A percentile compares a stretch with the other conserved stretches of the same genome.
Conservation (phyloP, 2,888 invertebrate species). For the Tetragonisca angustula region DNA sequence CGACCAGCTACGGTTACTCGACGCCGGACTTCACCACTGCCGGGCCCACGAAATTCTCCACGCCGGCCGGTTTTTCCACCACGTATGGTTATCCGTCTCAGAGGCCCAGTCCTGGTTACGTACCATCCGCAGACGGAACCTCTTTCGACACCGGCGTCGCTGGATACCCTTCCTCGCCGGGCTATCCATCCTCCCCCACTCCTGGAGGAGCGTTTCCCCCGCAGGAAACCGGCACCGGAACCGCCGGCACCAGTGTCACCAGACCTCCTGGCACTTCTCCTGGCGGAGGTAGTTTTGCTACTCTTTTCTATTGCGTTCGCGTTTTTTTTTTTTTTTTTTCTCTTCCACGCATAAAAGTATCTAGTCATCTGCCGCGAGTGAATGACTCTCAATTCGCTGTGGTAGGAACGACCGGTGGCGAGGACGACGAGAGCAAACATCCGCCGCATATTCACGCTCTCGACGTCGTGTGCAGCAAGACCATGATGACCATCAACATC, state of each 20-base stretch:
- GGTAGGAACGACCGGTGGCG: conserved; percentile 3
- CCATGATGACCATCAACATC: conserved; percentile 92
- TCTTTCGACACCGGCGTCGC: neutral
- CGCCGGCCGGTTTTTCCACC: conserved; percentile 65
- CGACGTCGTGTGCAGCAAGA: conserved; percentile 91
- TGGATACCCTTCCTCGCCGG: conserved; percentile 17
- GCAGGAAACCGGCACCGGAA: neutral
- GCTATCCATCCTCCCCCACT: neutral
- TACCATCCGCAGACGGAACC: conserved; percentile 64
- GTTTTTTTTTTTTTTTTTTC: neutral
- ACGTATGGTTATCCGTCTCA: conserved; percentile 68
- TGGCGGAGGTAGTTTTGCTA: neutral
- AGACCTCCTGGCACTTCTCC: conserved; percentile 43
- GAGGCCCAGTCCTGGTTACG: conserved; percentile 62
- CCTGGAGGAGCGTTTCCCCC: neutral
- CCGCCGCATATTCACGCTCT: conserved; percentile 91
- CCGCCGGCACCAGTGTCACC: conserved; percentile 61
- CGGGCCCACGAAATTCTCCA: conserved; percentile 15
- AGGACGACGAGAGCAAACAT: conserved; percentile 88
- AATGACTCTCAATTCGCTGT: neutral
- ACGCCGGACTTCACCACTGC: neutral
- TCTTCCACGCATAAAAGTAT: no score
- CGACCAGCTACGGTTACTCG: conserved; percentile 35
- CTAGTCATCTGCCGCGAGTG: neutral
- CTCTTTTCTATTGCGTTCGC: neutral